Base-by-base conservation (phyloP, 1,140 invertebrate genomes). In the Achatina immaculata region DNA sequence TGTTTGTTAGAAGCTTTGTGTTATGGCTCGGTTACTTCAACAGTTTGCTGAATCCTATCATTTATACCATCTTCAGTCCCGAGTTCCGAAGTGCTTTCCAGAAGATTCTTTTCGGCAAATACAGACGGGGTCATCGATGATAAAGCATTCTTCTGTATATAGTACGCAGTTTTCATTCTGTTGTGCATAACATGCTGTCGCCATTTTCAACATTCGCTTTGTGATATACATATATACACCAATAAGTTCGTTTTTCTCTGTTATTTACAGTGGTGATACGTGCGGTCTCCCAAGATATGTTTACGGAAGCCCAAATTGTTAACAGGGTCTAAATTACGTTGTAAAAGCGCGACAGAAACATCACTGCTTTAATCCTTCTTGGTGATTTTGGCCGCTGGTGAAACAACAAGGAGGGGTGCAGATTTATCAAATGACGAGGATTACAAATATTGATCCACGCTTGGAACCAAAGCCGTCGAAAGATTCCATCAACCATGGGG, bases 11-110 rank as follows among this genome's bases (percentile, higher is more conserved):
- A 51, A 87, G 87, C 11, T 83, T 92, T 42, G 84, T 90, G 11
- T 79, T 92, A 21, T 92, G 91, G 91, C 85, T 91, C 11, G 91
- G 91, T 14, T 91, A 92, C 80, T 83, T 89, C 14, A 92, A 92
- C 83, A 90, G 88, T 71, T 68, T 90, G 28, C 82, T 92, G 4
- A 92, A 92, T 83, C 91, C 91, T 2, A 84, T 92, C 78, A 92
- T 92, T 48, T 92, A 91, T 77, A 91, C 91, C 19, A 91, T 91
- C 38, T 92, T 91, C 83, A 91, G 87, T 80, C 90, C 90, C 9
- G 90, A 91, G 76, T 92, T 92, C 84, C 82, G 91, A 79, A 85
- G 83, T 71, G 90, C 91, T 55, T 92, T 92, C 83, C 86, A 85
- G 16, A 90, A 91, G 83, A 87, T 90, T 82, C 78, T 89, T 36